Evolutionary conservation across 37 sponge, comb jelly and placozoan species (phyloP), one percentile per base, ranked within the genome.

Genomic region (Spongilla lacustris): DNA sequence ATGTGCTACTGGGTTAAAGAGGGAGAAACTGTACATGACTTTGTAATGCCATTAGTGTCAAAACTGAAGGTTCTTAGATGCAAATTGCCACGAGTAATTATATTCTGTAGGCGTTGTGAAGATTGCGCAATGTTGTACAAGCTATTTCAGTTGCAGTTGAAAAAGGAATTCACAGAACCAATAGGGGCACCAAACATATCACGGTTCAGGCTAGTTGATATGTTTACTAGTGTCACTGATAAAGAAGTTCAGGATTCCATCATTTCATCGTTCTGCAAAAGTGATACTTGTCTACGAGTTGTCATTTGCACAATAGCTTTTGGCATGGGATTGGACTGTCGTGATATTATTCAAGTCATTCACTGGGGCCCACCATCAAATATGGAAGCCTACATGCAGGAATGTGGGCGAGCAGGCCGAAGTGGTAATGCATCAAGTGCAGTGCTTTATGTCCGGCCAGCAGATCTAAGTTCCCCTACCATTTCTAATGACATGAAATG

Each of bases 281-380:
- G 4, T 26, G 30, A 36, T 19, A 28, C 68, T 36, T 35, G 10
- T 67, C 38, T 76, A 30, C 50, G 77, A 30, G 68, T 84, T 33
- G 69, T 85, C n/a, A 85, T 85, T 28, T 66, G 68, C 17, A 85
- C 85, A 19, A 38, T 76, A 8, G 84, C 84, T 41, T 83, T 83
- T 38, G 84, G 84, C 13, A 73, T 83, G 84, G 66, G 83, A 23
- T 13, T 83, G 25, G 74, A 72, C 46, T 48, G 67, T n/a, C 77
- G 67, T 30, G 36, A 85, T 66, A 12, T 76, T 8, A 67, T 34
- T 21, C n/a, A 78, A 68, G 50, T 83, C 68, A 74, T 83, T 33
- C 84, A 83, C 27, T 46, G 76, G 37, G 69, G 82, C 23, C 48
- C 74, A n/a, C 76, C 75, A 27, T 22, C 23, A 23, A 50, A 81